Base-by-base conservation (phyloP, 2,888 invertebrate species). In the Tanytarsus gracilentus region DNA sequence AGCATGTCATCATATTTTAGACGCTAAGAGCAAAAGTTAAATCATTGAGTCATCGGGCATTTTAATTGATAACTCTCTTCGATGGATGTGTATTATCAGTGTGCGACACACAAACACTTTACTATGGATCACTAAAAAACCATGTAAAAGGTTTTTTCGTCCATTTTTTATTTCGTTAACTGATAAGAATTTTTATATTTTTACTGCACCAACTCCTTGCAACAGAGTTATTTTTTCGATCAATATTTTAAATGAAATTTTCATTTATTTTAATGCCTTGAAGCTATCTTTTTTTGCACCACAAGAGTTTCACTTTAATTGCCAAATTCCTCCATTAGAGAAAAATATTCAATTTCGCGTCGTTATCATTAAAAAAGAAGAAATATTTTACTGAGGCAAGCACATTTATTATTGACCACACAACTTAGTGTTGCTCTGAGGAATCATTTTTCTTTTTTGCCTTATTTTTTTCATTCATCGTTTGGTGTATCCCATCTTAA, bases 171-270 rank as follows among this genome's bases (percentile, higher is more conserved):
- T 33, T 11, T 11, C n/a, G n/a, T n/a, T 33, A n/a, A 33, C 9
- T 11, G 33, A 11, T 33, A 33, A 33, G 6, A 5, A 29, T 29
- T 33, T 33, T 33, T 5, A 5, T 33, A 2, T 44, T 44, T 18
- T 44, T 18, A 11, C 16, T 44, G 8, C 11, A 23, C 44, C 44
- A 18, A 25, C 49, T n/a, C 51, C 33, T 53, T 36, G 18, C 9
- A n/a, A n/a, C n/a, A n/a, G n/a, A n/a, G n/a, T n/a, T n/a, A n/a
- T 16, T 21, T 11, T 21, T 33, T 6, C 53, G 53, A 53, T 53
- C 53, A 53, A 53, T 53, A 53, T 25, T 53, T 36, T 14, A 50
- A 50, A 53, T 33, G 27, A 23, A 16, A n/a, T 44, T 53, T 53
- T 33, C 29, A 30, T 51, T 18, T 16, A 6, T 26, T 29, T 53